phyloP scores from a whole-genome alignment of 2,888 invertebrate genomes.

The Drosophila basisetae region DNA sequence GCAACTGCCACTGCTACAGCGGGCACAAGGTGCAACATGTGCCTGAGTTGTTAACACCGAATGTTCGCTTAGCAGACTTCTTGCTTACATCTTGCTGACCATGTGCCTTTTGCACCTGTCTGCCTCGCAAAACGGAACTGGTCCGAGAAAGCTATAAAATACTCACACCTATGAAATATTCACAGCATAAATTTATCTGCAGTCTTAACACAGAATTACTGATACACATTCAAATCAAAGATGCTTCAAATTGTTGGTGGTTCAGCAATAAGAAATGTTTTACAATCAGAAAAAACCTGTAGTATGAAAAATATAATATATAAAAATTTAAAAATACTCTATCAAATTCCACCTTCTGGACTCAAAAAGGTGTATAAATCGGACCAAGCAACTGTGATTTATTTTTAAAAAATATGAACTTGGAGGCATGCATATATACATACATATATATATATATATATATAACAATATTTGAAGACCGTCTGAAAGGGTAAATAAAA shows the following conservation, averaged over 20 bases:
- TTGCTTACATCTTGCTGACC: conserved; percentile 33
- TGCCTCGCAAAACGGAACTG: conserved; percentile 53
- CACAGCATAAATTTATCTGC: neutral
- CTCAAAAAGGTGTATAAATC: neutral
- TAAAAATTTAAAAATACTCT: neutral
- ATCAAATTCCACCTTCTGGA: accelerated
- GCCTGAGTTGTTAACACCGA: conserved; percentile 25
- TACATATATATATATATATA: no score
- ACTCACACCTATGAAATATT: neutral
- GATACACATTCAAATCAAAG: neutral
- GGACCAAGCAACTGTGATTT: neutral
- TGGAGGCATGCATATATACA: no score
- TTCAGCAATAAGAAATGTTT: neutral
- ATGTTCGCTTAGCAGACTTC: conserved; percentile 1
- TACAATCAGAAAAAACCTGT: neutral
- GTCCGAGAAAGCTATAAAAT: conserved; percentile 1
- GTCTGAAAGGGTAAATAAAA: neutral
- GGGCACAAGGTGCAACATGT: conserved; percentile 24
- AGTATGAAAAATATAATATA: neutral
- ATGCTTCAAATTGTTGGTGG: neutral
- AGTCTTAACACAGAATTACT: neutral
- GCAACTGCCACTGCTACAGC: conserved; percentile 10
- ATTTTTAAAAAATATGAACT: no score
- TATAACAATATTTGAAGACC: neutral
- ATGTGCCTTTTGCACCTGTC: conserved; percentile 56